Conservation (phyloP, 64 coral and sea anemone genomes). For the Anthopleura sola region DNA sequence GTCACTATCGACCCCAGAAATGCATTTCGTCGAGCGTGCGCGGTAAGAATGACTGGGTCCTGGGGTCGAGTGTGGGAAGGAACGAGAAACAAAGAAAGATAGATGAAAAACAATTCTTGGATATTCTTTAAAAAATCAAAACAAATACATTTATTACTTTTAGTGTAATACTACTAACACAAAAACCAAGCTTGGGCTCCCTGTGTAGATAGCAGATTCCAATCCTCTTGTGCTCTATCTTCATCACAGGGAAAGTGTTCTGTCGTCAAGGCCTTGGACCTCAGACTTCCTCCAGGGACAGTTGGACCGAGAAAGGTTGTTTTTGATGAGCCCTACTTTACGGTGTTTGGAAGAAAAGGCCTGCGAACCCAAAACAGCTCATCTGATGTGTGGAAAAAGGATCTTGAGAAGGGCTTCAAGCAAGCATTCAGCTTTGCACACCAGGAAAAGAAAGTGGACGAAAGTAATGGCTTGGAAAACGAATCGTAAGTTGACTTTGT, state of each 20-base stretch:
- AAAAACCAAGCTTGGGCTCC: no score
- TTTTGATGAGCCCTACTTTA: conserved; percentile 28
- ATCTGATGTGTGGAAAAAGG: conserved; percentile 69
- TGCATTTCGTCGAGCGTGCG: no score
- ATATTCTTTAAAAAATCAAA: no score
- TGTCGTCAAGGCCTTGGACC: conserved; percentile 82
- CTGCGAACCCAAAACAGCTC: conserved; percentile 24
- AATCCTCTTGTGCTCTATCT: no score
- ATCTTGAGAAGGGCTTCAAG: conserved; percentile 65
- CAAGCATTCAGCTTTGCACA: conserved; percentile 55
- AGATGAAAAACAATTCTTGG: no score
- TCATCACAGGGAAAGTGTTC: conserved; percentile 79
- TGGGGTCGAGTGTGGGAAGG: no score
- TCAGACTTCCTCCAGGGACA: conserved; percentile 6
- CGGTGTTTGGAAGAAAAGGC: conserved; percentile 19
- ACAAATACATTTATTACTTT: no score
- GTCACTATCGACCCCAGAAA: no score
- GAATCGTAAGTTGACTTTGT: conserved; percentile 18
- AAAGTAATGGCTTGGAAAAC: not conserved
- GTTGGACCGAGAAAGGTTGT: conserved; percentile 9
- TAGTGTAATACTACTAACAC: no score
- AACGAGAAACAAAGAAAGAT: no score
- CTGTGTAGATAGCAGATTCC: no score
- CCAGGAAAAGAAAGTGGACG: conserved; percentile 69
- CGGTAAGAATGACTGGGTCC: no score